phyloP scores from a whole-genome alignment of 2,113 vertebrate genomes.

The Chrysochloris asiatica region DNA sequence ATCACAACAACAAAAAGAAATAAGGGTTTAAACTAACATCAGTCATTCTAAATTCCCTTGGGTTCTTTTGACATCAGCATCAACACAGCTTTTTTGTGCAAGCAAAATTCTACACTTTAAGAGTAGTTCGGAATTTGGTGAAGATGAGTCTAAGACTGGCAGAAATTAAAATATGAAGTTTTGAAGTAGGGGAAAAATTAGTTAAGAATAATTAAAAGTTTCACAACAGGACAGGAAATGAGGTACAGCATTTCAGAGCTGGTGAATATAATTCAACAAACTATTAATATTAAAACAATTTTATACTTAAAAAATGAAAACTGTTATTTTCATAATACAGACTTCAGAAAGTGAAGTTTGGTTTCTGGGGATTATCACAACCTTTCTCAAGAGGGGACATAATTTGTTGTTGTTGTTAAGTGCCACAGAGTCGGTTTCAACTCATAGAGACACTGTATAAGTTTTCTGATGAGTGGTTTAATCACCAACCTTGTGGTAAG shows the following conservation, averaged over 20 bases:
- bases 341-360: neutral
- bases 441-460: too few species aligned
- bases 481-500: too few species aligned
- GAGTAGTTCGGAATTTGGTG: neutral
- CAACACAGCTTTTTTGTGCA: neutral
- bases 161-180: constrained; percentile 7
- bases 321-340: neutral
- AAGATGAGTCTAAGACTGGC: neutral
- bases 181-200: neutral
- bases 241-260: neutral
- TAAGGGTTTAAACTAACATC: constrained; percentile 13
- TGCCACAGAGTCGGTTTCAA: too few species aligned
- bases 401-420: too few species aligned
- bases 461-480: too few species aligned
- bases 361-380: neutral
- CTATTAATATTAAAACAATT: neutral
- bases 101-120: constrained; percentile 11
- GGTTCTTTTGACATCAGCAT: neutral
- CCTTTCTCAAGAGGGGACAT: neutral
- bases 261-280: neutral
- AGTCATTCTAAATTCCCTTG: neutral
- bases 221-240: neutral
- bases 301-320: neutral
- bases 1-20: constrained; percentile 16
- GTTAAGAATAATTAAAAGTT: neutral